Conservation (phyloP, 2,113 vertebrate species). For the Chitala chitala region DNA sequence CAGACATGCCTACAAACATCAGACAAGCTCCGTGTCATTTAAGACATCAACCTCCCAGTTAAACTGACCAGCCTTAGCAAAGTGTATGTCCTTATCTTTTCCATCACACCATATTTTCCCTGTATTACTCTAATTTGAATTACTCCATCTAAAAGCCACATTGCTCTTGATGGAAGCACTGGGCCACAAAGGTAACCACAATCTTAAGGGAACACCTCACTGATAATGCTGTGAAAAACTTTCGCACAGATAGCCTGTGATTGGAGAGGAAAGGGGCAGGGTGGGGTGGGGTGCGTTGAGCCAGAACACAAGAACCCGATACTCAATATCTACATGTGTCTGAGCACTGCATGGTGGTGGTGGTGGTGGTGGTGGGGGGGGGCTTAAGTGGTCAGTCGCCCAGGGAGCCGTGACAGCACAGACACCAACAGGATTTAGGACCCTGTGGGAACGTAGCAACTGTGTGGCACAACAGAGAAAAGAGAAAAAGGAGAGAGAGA, state of each 20-base stretch:
- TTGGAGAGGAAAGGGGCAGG: too few species aligned
- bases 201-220: conserved; percentile 16
- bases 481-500: not conserved
- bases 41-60: too few species aligned
- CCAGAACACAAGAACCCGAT: too few species aligned
- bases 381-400: conserved; percentile 12
- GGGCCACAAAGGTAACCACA: conserved; percentile 28
- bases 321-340: too few species aligned
- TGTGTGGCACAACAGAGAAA: conserved; percentile 13
- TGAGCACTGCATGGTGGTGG: not conserved
- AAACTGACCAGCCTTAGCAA: too few species aligned
- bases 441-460: conserved; percentile 29
- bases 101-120: too few species aligned
- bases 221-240: too few species aligned
- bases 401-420: not conserved
- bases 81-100: too few species aligned
- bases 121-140: too few species aligned
- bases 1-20: not conserved
- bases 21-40: not conserved
- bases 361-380: conserved; percentile 29
- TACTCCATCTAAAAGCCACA: too few species aligned
- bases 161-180: too few species aligned
- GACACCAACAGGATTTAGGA: conserved; percentile 47
- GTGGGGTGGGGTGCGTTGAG: too few species aligned
- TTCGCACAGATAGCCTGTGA: not conserved